Evolutionary conservation across 2,888 invertebrate species (phyloP).

Genomic region (Trissolcus brochymenae): DNA sequence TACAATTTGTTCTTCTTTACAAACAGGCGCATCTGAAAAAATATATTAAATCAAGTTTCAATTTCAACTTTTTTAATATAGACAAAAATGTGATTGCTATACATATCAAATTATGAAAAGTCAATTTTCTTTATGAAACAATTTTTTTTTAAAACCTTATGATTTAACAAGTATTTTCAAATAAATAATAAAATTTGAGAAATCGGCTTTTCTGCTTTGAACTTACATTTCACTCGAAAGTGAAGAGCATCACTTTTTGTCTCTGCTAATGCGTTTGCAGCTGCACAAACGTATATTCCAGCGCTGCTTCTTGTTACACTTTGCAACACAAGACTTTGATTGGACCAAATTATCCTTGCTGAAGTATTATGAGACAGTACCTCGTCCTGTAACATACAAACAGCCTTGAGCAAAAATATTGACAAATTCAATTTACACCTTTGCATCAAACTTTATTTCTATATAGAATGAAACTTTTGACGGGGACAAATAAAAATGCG

Average conservation of each 20-base stretch:
- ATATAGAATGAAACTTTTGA: background rate
- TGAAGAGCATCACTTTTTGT: constrained; percentile 90
- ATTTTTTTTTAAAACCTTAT: background rate
- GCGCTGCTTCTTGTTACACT: constrained; percentile 91
- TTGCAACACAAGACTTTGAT: constrained; percentile 94
- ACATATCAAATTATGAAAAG: background rate
- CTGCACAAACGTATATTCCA: constrained; percentile 92
- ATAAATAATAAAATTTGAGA: no score
- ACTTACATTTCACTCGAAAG: constrained; percentile 92
- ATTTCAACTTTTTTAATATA: background rate
- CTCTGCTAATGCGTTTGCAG: constrained; percentile 91
- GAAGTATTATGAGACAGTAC: constrained; percentile 90
- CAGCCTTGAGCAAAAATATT: constrained; percentile 8
- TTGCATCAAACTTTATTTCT: background rate
- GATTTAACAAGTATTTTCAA: no score
- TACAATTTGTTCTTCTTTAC: constrained; percentile 85
- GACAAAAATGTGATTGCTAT: background rate
- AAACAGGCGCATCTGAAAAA: constrained; percentile 88
- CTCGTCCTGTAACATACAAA: constrained; percentile 81
- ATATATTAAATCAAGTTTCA: constrained; percentile 1
- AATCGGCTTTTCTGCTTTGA: background rate
- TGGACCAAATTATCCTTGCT: constrained; percentile 91
- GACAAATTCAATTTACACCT: constrained; percentile 14
- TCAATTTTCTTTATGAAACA: background rate
- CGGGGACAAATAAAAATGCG: background rate